Base-by-base conservation (phyloP, 1,140 invertebrate genomes). In the Anastatus disparis region DNA sequence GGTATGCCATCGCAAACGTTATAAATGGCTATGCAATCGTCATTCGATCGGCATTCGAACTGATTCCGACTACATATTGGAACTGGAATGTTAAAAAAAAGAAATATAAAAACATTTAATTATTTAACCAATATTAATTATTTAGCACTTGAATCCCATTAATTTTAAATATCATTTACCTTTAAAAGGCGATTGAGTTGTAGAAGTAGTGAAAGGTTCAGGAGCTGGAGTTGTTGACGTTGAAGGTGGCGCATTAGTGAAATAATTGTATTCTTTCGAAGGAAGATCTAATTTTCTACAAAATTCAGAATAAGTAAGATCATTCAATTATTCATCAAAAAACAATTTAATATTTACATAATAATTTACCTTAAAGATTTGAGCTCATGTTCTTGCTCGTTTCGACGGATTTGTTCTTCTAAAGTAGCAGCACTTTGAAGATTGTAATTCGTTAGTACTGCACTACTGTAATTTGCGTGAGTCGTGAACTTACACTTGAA, bases 1-100 rank as follows among this genome's bases (percentile, higher is more conserved):
- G 94, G 91, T 65, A 97, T 95, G 29, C 95, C 96, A 86, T 99
- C 95, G 79, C 97, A 99, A 2, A 94, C 94, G 82, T 98, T 97
- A 82, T 98, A 97, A 74, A 96, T 93, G 2, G 95, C 95, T 74
- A 99, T 97, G 79, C 97, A 99, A 81, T 98, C 96, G 26, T 91
- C 90, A 26, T 91, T 92, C 35, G 90, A 90, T 66, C 91, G 90
- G 78, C 96, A 97, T 81, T 93, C 91, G 80, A 96, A 97, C 82
- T 97, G 94, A 83, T 93, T 94, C 53, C 91, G 88, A 72, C 90
- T 93, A 83, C 94, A 95, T 62, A 87, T 83, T 76, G 77, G 31
- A n/a, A 40, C 64, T 44, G n/a, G n/a, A n/a, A n/a, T n/a, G n/a
- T 9, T 44, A 35, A 35, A 24, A 22, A 35, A 55, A 29, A 31